These are phyloP conservation scores for Uloborus plumipes DNA, from an alignment of 2,888 invertebrate species.

Conservation along the genomic window DNA sequence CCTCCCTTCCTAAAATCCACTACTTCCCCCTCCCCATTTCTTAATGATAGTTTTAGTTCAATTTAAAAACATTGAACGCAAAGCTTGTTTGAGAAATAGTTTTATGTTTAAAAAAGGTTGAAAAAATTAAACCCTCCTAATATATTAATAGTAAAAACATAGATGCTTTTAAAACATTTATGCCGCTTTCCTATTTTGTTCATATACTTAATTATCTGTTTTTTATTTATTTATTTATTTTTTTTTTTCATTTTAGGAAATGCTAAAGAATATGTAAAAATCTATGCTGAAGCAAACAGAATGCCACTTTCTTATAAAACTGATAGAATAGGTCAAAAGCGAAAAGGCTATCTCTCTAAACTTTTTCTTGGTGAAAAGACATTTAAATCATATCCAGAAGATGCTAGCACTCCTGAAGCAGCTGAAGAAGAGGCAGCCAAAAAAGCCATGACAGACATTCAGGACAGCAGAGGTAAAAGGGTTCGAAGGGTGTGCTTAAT, in stretches of 20 bases:
- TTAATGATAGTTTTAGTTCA: too few species aligned
- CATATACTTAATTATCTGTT: neutral
- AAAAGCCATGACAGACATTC: conserved; percentile 50
- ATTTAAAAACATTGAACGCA: too few species aligned
- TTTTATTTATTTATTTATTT: neutral
- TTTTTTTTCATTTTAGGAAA: conserved; percentile 26
- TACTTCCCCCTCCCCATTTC: too few species aligned
- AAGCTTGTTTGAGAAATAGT: too few species aligned
- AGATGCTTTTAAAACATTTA: neutral
- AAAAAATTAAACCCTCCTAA: too few species aligned
- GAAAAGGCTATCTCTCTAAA: conserved; percentile 44
- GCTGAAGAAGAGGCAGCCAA: conserved; percentile 62
- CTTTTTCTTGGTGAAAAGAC: conserved; percentile 29
- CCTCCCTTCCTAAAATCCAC: too few species aligned
- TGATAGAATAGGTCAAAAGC: conserved; percentile 19
- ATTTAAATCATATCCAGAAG: conserved; percentile 52
- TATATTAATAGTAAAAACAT: too few species aligned
- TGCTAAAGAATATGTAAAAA: conserved; percentile 39
- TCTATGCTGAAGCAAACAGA: conserved; percentile 37
- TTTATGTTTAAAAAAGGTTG: too few species aligned
- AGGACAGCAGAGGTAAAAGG: conserved; percentile 24
- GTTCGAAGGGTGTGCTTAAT: conserved; percentile 20
- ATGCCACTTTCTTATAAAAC: neutral
- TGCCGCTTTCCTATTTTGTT: neutral
- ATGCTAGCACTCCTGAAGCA: conserved; percentile 29